Percentiles rank a stretch among this genome's conserved stretches.
phyloP scores from a whole-genome alignment of 1,140 invertebrate genomes.

The Tetranychus cinnabarinus region DNA sequence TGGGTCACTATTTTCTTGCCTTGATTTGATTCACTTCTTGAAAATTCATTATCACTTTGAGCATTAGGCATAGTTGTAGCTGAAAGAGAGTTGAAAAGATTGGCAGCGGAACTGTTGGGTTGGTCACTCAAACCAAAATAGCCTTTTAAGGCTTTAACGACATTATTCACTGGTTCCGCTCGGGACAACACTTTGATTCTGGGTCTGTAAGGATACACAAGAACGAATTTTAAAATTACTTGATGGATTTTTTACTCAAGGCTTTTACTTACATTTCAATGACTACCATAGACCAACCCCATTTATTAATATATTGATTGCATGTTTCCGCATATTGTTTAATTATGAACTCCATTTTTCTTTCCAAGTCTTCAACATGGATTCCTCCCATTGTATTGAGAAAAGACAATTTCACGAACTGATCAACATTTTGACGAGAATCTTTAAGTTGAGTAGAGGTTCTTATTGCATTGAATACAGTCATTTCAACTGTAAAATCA shows the following conservation, averaged over 20 bases:
- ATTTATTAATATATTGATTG: slow-evolving; percentile 7
- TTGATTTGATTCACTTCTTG: neutral
- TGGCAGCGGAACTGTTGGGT: neutral
- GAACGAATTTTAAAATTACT: neutral
- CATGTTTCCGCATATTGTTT: slow-evolving; percentile 5
- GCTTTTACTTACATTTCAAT: slow-evolving; percentile 3
- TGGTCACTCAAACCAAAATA: neutral
- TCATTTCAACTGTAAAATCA: neutral
- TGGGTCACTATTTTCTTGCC: neutral
- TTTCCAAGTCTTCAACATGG: slow-evolving; percentile 9
- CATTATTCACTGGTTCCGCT: slow-evolving; percentile 7
- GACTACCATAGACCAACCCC: slow-evolving; percentile 2
- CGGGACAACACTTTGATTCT: slow-evolving; percentile 2
- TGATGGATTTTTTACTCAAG: neutral
- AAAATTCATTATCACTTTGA: neutral
- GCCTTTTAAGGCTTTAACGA: slow-evolving; percentile 2
- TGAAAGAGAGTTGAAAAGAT: neutral
- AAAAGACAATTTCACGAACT: slow-evolving; percentile 4
- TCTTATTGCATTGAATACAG: slow-evolving; percentile 4
- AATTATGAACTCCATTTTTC: slow-evolving; percentile 5
- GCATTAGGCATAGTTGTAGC: neutral
- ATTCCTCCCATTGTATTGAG: slow-evolving; percentile 2
- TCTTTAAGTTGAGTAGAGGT: slow-evolving; percentile 5
- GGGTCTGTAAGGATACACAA: neutral
- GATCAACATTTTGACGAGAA: slow-evolving; percentile 1